A percentile compares a stretch with the other conserved stretches of the same genome.
Conservation (phyloP, 2,888 invertebrate species). For the Troides oblongomaculatus region DNA sequence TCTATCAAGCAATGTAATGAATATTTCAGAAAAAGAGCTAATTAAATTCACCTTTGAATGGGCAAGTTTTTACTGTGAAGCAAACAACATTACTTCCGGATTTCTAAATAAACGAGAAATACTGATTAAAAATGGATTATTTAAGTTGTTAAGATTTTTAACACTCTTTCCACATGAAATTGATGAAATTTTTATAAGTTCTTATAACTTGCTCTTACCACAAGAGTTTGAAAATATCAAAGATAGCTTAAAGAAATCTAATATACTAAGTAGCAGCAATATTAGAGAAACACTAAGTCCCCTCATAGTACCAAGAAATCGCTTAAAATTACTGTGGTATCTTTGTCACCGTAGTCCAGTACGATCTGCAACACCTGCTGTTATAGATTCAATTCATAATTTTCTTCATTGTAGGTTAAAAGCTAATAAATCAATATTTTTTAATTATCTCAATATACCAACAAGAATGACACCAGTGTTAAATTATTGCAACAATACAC, state of each 20-base stretch:
- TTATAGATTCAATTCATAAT: slow-evolving; percentile 59
- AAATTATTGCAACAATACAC: slow-evolving; percentile 54
- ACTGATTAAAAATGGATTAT: slow-evolving; percentile 63
- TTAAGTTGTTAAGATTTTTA: slow-evolving; percentile 69
- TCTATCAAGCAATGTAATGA: slow-evolving; percentile 72
- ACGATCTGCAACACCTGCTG: slow-evolving; percentile 63
- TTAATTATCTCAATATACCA: slow-evolving; percentile 67
- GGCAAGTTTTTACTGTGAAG: slow-evolving; percentile 75
- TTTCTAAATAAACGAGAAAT: slow-evolving; percentile 67
- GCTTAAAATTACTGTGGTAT: slow-evolving; percentile 61
- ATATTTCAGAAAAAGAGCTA: slow-evolving; percentile 75
- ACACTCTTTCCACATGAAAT: slow-evolving; percentile 61
- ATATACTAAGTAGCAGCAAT: slow-evolving; percentile 32
- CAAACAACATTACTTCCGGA: slow-evolving; percentile 57
- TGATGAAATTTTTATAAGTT: slow-evolving; percentile 53
- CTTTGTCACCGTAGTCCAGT: slow-evolving; percentile 65
- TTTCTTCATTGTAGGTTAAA: slow-evolving; percentile 59
- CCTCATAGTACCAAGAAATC: slow-evolving; percentile 46
- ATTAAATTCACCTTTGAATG: slow-evolving; percentile 78
- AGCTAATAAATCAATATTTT: slow-evolving; percentile 68
- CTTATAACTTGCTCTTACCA: slow-evolving; percentile 58
- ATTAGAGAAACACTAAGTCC: slow-evolving; percentile 34
- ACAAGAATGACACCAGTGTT: slow-evolving; percentile 68
- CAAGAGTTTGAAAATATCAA: slow-evolving; percentile 33
- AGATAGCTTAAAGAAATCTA: slow-evolving; percentile 9